These are phyloP conservation scores for Charadrius vociferus DNA, from an alignment of 2,113 vertebrate genomes.

Conservation along the genomic window DNA sequence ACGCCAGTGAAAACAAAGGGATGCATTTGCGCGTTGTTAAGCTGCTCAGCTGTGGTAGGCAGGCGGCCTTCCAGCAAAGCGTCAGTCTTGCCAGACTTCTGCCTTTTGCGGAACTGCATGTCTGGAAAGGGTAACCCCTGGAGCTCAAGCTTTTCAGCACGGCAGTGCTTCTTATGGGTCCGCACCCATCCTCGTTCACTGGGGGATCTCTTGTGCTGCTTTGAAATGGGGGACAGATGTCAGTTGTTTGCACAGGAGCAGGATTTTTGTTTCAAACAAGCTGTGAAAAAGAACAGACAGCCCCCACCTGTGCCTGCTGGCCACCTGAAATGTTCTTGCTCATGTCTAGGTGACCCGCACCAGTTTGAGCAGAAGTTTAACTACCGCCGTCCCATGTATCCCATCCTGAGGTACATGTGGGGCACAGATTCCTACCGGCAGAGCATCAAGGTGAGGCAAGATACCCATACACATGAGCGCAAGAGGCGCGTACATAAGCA, in stretches of 20 bases:
- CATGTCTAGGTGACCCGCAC: slow-evolving; percentile 90
- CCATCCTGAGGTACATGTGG: slow-evolving; percentile 98
- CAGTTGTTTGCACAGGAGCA: neutral
- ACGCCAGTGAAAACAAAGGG: fast-evolving
- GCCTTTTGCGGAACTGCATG: fast-evolving
- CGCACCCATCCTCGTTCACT: no score
- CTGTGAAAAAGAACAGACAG: neutral
- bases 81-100: neutral
- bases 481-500: no score
- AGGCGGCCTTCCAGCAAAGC: fast-evolving
- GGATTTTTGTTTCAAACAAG: neutral
- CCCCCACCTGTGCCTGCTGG: neutral
- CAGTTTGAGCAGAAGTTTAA: slow-evolving; percentile 99
- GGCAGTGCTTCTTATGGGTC: neutral
- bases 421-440: slow-evolving; percentile 86
- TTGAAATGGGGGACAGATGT: no score
- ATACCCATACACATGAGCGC: fast-evolving
- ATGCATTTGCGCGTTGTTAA: neutral
- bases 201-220: neutral
- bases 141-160: neutral
- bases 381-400: slow-evolving; percentile 98
- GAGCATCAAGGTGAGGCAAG: slow-evolving; percentile 87
- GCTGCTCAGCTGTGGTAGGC: neutral
- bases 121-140: no score
- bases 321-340: neutral